Percentiles rank a stretch among this genome's conserved stretches.
Conservation (phyloP, 2,888 invertebrate species). For the Liodrosophila aerea region DNA sequence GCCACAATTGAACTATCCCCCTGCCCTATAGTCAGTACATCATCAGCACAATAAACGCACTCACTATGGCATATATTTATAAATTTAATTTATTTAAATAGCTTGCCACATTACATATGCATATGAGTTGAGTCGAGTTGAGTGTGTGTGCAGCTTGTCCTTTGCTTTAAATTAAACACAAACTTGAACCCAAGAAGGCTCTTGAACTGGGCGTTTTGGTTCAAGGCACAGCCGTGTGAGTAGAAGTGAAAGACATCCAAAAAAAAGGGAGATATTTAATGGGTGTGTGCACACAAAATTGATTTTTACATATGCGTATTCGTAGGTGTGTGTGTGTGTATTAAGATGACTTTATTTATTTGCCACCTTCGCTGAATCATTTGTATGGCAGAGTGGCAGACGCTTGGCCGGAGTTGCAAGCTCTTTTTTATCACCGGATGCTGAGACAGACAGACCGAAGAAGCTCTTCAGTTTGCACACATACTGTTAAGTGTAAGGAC, state of each 20-base stretch:
- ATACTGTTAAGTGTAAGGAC: too few species aligned
- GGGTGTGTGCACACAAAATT: slow-evolving; percentile 38
- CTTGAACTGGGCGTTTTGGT: slow-evolving; percentile 45
- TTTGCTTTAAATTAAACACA: slow-evolving; percentile 1
- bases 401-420: not conserved
- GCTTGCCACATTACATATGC: too few species aligned
- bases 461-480: slow-evolving; percentile 8
- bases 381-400: slow-evolving; percentile 28
- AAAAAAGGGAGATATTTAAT: too few species aligned
- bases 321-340: slow-evolving; percentile 9
- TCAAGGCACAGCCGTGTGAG: slow-evolving; percentile 17
- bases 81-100: too few species aligned
- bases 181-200: slow-evolving; percentile 57
- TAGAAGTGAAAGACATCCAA: not conserved
- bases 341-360: slow-evolving; percentile 30
- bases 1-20: too few species aligned
- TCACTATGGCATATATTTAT: too few species aligned
- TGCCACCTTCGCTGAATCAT: slow-evolving; percentile 20
- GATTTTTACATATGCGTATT: slow-evolving; percentile 26
- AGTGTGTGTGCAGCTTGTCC: not conserved
- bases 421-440: slow-evolving; percentile 16
- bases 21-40: too few species aligned
- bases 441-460: slow-evolving; percentile 4
- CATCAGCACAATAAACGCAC: too few species aligned
- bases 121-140: too few species aligned